Evolutionary conservation across 2,888 invertebrate species (phyloP), one percentile per base, ranked within the genome.

Genomic region (Cerastis rubricosa): DNA sequence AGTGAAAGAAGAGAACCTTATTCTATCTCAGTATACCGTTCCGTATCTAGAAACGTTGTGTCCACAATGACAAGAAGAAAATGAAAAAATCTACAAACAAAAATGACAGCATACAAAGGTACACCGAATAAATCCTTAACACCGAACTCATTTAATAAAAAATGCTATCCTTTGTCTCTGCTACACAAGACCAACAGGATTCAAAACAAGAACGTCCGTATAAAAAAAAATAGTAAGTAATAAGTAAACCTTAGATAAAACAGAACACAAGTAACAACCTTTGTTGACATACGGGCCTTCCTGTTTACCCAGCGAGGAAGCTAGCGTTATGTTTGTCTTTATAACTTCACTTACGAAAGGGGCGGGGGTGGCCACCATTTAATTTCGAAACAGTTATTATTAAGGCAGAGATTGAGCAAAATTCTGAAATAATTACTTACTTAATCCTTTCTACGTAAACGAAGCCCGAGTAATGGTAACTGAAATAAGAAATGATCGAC

Each of bases 271-370:
- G 54, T 61, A 35, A 68, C 12, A 66, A 71, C 47, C 63, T 74
- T 69, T 80, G 68, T 83, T 76, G 80, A 72, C 76, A 84, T 70
- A 74, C 71, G 76, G 76, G 73, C 80, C 71, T 76, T 74, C 77
- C 84, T 84, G 84, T 84, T 84, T 84, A 70, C 70, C 71, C 70
- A 72, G 17, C 54, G 35, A 75, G 74, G 81, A 72, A 77, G 74
- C 69, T 64, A 76, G 81, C 84, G 63, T 81, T 67, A 80, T 76
- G 71, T 80, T 84, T 84, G 76, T 72, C 70, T 83, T 75, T 49
- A 45, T 82, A 74, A 66, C 78, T 82, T 81, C 57, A 71, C 64
- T 64, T 73, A 83, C 70, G 63, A 72, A 72, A 49, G 51, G 40
- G 66, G 64, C 14, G 65, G 72, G 47, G 45, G 43, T 19, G 68